These are phyloP conservation scores for Parauchenoglanis punctatus DNA, from an alignment of 2,797 vertebrate species.

Conservation along the genomic window DNA sequence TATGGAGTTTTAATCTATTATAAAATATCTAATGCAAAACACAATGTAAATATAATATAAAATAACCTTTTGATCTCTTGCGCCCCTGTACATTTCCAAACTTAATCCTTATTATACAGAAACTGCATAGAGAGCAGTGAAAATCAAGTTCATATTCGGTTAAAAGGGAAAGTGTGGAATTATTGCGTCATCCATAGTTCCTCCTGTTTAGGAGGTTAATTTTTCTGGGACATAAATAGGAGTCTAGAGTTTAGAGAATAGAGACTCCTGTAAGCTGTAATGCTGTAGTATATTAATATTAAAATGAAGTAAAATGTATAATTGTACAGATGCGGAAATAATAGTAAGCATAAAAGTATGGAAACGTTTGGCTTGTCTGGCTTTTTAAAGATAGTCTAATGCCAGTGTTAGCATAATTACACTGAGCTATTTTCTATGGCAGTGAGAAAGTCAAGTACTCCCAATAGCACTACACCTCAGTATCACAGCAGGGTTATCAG, in stretches of 20 bases:
- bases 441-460: slow-evolving; percentile 63
- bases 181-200: not conserved
- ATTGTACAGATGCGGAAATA: not conserved
- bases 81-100: not conserved
- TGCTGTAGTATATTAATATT: not conserved
- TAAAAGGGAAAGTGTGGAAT: not conserved
- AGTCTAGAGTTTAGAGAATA: too few relatives aligned
- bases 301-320: not conserved
- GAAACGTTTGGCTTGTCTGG: slow-evolving; percentile 16
- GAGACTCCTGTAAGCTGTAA: not conserved
- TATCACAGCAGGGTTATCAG: slow-evolving; percentile 67
- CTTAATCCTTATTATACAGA: not conserved
- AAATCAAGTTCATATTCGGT: not conserved
- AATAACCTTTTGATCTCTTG: not conserved
- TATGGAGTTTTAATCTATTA: not conserved
- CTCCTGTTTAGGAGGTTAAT: not conserved
- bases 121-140: not conserved
- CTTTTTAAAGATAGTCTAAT: slow-evolving; percentile 36
- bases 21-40: not conserved
- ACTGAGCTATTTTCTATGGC: slow-evolving; percentile 21
- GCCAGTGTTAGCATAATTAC: slow-evolving; percentile 19
- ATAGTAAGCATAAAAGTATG: slow-evolving; percentile 1
- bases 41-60: not conserved
- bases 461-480: slow-evolving; percentile 60
- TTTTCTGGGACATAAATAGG: not conserved